phyloP scores from a whole-genome alignment of 2,113 vertebrate species.

The Todiramphus chloris region DNA sequence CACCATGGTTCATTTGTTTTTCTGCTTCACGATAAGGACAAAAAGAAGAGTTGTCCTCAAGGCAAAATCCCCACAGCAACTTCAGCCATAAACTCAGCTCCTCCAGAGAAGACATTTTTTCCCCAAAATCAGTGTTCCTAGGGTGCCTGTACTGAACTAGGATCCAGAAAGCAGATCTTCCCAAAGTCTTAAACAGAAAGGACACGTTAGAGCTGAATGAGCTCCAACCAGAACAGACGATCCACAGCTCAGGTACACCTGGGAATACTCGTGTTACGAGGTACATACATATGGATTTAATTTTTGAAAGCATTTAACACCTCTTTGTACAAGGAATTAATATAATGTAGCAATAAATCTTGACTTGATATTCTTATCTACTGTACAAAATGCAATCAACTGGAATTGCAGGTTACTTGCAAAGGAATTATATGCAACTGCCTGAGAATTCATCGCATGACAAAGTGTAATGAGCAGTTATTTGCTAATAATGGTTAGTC shows the following conservation, averaged over 20 bases:
- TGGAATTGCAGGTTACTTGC: neutral
- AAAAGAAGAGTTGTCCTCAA: accelerated
- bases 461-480: neutral
- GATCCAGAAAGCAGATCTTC: neutral
- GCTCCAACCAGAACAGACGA: neutral
- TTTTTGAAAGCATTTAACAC: neutral
- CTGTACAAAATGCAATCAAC: neutral
- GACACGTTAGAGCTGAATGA: neutral
- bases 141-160: neutral
- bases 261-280: neutral
- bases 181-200: neutral
- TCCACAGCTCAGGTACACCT: neutral
- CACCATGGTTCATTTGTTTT: accelerated
- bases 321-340: neutral
- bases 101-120: neutral
- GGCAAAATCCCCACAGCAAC: neutral
- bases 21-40: neutral
- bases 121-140: neutral
- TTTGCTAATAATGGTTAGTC: neutral
- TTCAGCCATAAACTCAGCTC: neutral
- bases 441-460: neutral
- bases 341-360: neutral
- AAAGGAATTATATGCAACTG: neutral
- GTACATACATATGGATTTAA: accelerated
- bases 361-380: neutral